A percentile compares a stretch with the other conserved stretches of the same genome.
phyloP scores from a whole-genome alignment of 2,888 invertebrate genomes.

The Yponomeuta cagnagella region DNA sequence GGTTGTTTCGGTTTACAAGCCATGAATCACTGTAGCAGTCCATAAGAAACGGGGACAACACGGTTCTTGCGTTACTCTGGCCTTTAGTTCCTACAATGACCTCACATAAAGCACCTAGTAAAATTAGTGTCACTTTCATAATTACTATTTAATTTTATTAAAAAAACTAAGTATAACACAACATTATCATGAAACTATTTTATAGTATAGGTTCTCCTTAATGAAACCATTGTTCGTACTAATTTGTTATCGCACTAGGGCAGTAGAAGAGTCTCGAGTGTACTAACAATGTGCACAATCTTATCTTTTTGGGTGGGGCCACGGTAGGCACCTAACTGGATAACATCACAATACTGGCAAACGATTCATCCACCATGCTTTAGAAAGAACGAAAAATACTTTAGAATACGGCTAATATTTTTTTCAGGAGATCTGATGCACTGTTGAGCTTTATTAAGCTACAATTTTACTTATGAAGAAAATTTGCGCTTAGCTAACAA shows the following conservation, averaged over 20 bases:
- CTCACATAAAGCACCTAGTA: not conserved
- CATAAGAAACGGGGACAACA: conserved; percentile 25
- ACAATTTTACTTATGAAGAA: too few species aligned
- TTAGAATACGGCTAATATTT: too few species aligned
- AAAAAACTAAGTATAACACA: not conserved
- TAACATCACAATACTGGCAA: too few species aligned
- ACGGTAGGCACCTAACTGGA: not conserved
- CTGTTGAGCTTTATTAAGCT: too few species aligned
- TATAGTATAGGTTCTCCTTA: not conserved
- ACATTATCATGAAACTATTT: not conserved
- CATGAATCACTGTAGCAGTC: conserved; percentile 79
- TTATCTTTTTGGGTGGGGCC: conserved; percentile 21
- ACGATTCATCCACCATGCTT: too few species aligned
- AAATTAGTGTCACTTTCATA: not conserved
- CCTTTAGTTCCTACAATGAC: not conserved
- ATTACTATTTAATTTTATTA: not conserved
- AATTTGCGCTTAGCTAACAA: too few species aligned
- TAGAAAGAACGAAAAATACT: too few species aligned
- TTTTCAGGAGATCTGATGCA: too few species aligned
- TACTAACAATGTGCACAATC: conserved; percentile 21
- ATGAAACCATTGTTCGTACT: not conserved
- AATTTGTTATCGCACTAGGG: conserved; percentile 6
- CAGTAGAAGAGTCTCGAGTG: conserved; percentile 7
- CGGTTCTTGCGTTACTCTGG: conserved; percentile 20
- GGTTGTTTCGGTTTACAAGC: conserved; percentile 71